Base-by-base conservation (phyloP, 2,113 vertebrate species). In the Lampris incognitus region DNA sequence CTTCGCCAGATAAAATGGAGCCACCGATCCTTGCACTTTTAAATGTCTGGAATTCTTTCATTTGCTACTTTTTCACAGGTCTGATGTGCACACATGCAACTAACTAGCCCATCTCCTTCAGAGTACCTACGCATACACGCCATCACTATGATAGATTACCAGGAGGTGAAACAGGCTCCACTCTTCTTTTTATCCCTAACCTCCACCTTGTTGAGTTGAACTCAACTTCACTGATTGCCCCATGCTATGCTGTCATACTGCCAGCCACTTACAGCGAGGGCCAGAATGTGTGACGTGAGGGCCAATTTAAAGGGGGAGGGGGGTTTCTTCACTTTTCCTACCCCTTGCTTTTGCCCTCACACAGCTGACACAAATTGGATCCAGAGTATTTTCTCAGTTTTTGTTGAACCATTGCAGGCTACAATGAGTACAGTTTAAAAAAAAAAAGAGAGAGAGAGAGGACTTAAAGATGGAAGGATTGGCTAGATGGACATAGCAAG, bases 321-420 rank as follows among this genome's bases (percentile, higher is more conserved):
- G 75, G 13, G 9, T 46, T 69, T 37, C 50, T 72, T 71, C 46
- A n/a, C 11, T 11, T n/a, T 70, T 52, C 69, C 76, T 67, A 49
- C 49, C 57, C 65, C 52, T 44, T n/a, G 42, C 52, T 72, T 66
- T 7, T 60, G 54, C 5, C 1, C 62, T 61, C 48, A 13, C 55
- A 60, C 39, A 51, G 57, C 71, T 54, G 60, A 73, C 83, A 71
- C 73, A 75, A 87, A 84, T 84, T 79, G 59, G 60, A 76, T 76
- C 76, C 82, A 85, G 81, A 73, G 67, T 57, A 44, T 66, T 69
- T 56, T 82, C 72, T 75, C 42, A 6, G 52, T 83, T 85, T 81
- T 69, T 48, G 52, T 38, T 13, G 69, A 39, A 54, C 49, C 57
- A 50, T 49, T 64, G 44, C 10, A 39, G 54, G 66, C 24, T 59